Base-by-base conservation (phyloP, 2,797 vertebrate species). In the Phataginus tricuspis region DNA sequence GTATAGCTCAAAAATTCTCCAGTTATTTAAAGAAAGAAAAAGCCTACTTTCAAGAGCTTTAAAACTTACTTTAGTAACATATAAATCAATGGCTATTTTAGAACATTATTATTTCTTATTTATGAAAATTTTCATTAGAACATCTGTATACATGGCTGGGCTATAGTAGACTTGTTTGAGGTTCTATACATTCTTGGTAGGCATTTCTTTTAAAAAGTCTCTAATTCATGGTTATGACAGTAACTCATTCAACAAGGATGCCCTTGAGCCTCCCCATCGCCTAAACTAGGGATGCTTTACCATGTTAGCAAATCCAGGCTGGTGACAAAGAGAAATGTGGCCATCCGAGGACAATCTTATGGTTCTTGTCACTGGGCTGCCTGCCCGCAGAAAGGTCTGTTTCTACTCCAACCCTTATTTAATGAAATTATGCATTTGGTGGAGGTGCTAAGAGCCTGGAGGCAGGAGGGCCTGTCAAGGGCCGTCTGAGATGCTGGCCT, bases 11-110 rank as follows among this genome's bases (percentile, higher is more conserved):
- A 82, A 29, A 37, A 29, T 18, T 71, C 86, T 78, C 74, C n/a
- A 80, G 16, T 86, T 49, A 9, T 51, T 95, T 37, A 77, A 84
- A 16, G 25, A 80, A 64, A 4, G 21, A 49, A 86, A 88, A 90
- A 74, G 14, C 25, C 86, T 68, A 68, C 25, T 64, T 78, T 89
- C 18, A 68, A 83, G 15, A 91, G 71, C 3, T 90, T 95, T 91
- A 39, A 89, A 83, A 77, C 15, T 86, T 79, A 86, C 29, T 34
- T n/a, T 31, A 80, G 34, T 51, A 79, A 42, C 45, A 75, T 68
- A 34, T 10, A 86, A 80, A 79, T 49, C 18, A 59, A 82, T 68
- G 68, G 15, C 0, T 66, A 10, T 49, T 1, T 75, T 83, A 71
- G 55, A 63, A 61, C 19, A 49, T 57, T n/a, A 57, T 25, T 42